These are phyloP conservation scores for Nesoenas mayeri DNA, from an alignment of 2,113 vertebrate species.

Conservation along the genomic window DNA sequence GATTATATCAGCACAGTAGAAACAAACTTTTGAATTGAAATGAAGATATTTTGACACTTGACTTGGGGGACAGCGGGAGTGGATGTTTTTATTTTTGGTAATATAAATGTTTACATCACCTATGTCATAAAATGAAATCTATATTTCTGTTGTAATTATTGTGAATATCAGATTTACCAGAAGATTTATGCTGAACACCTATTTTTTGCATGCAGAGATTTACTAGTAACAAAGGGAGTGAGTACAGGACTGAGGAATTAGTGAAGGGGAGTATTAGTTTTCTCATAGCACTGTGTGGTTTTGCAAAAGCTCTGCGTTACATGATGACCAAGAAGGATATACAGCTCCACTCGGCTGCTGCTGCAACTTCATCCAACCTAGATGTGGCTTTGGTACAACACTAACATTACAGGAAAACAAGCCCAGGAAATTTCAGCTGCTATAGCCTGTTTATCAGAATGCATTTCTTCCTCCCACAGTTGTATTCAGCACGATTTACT, in stretches of 20 bases:
- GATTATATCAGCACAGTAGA: background rate
- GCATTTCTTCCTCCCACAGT: slow-evolving; percentile 17
- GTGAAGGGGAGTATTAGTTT: background rate
- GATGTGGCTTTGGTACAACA: background rate
- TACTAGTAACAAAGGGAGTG: background rate
- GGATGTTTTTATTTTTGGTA: background rate
- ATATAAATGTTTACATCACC: background rate
- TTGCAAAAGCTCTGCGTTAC: background rate
- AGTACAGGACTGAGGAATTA: background rate
- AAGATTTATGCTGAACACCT: background rate
- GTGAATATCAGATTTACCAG: background rate
- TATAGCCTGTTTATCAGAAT: slow-evolving; percentile 16
- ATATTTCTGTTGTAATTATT: background rate
- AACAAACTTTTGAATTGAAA: background rate
- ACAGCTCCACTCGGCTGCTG: background rate
- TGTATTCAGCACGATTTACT: slow-evolving; percentile 2
- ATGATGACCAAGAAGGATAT: background rate
- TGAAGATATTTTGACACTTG: background rate
- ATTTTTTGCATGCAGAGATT: background rate
- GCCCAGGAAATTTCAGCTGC: slow-evolving; percentile 34
- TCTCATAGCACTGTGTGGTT: background rate
- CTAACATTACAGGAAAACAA: background rate
- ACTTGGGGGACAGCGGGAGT: background rate
- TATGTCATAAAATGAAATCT: background rate
- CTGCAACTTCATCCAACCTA: background rate